Percentiles rank a stretch among this genome's conserved stretches.
Evolutionary conservation across 2,888 invertebrate genomes (phyloP).

Genomic region (Teleiodes luculella): DNA sequence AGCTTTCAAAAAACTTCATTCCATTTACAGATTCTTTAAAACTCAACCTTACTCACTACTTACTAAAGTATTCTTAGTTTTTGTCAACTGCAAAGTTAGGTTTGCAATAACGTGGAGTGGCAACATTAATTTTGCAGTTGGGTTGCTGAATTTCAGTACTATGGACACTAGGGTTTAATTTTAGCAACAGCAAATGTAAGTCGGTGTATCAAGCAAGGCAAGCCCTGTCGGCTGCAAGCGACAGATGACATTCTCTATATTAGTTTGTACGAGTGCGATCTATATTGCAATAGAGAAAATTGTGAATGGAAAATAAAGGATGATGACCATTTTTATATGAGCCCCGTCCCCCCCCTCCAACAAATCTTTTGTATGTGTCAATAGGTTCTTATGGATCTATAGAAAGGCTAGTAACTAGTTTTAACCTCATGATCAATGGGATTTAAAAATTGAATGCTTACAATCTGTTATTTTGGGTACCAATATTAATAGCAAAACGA

Average conservation of each 20-base stretch:
- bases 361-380: too few species aligned
- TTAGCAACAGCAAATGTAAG: slow-evolving; percentile 3
- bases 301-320: not conserved
- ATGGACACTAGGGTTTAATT: not conserved
- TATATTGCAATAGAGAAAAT: not conserved
- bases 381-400: too few species aligned
- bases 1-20: not conserved
- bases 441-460: too few species aligned
- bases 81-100: not conserved
- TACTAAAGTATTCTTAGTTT: not conserved
- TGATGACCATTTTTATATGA: not conserved
- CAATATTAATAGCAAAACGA: too few species aligned
- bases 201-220: slow-evolving; percentile 2
- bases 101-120: not conserved
- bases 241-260: slow-evolving; percentile 49
- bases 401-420: too few species aligned
- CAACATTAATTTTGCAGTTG: slow-evolving; percentile 3
- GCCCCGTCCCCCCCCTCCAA: too few species aligned
- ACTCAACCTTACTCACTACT: too few species aligned
- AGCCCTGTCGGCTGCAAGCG: slow-evolving; percentile 33
- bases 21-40: not conserved
- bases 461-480: too few species aligned
- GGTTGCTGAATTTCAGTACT: not conserved
- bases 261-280: not conserved
- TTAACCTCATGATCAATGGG: too few species aligned